Evolutionary conservation across 2,888 invertebrate genomes (phyloP), one percentile per base, ranked within the genome.

Genomic region (Hypsopygia costalis): DNA sequence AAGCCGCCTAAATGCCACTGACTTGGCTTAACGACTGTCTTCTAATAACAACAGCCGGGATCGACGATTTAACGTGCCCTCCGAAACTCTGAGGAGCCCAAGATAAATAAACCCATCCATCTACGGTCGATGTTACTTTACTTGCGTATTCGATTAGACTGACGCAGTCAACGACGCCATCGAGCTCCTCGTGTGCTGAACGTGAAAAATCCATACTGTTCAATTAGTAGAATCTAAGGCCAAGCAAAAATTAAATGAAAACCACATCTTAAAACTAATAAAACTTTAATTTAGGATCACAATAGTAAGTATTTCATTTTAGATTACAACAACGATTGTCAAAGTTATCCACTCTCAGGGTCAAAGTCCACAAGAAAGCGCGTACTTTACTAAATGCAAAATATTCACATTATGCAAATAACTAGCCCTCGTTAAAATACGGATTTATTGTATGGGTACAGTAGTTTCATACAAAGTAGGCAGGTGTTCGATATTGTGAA

Each of bases 271-370:
- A 73, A 66, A 75, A 77, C 75, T 81, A 81, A 69, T 76, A 74
- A 65, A 74, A 69, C 64, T 85, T 86, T 87, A 83, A 85, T 86
- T 83, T 76, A 82, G 76, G 73, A 86, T 86, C 85, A 87, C 86
- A 83, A 71, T 64, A 58, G 58, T 59, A 68, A 52, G 58, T 33
- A 33, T 59, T 66, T 59, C 54, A 48, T 58, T 62, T 62, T 50
- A 65, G 58, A 58, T 63, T 55, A 74, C 61, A 74, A 59, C 67
- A 32, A 31, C 10, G 20, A 37, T 32, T 30, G 71, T 66, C 61
- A 65, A 55, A 55, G 16, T 38, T 32, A 39, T 4, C 6, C n/a
- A 12, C 5, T 22, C 8, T 20, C 7, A 7, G 6, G 9, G 20
- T 28, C 8, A 16, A 9, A 4, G 36, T 38, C 32, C 20, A 43